Percentiles rank a stretch among this genome's conserved stretches.
phyloP scores from a whole-genome alignment of 2,888 invertebrate genomes.

The Acanthacorydalis orientalis region DNA sequence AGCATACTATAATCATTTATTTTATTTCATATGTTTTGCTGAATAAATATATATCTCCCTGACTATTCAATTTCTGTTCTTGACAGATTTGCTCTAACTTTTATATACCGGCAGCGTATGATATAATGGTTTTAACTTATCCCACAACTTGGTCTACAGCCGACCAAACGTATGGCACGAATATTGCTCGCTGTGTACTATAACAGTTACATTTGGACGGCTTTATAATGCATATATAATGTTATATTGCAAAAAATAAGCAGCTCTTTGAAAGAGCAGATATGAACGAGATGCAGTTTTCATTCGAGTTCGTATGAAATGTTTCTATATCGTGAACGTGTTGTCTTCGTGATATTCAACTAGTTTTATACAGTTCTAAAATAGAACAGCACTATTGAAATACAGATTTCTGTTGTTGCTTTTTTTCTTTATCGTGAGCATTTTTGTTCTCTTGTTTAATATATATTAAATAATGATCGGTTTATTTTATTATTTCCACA shows the following conservation, averaged over 20 bases:
- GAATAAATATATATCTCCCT: conserved; percentile 9
- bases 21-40: conserved; percentile 18
- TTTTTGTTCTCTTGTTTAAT: too few relatives aligned
- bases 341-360: too few relatives aligned
- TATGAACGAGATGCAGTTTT: too few relatives aligned
- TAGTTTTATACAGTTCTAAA: too few relatives aligned
- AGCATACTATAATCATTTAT: conserved; percentile 4
- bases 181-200: conserved; percentile 15
- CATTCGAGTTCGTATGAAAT: too few relatives aligned
- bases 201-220: conserved; percentile 16
- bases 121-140: conserved; percentile 6
- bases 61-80: conserved; percentile 9
- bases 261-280: neutral
- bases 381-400: too few relatives aligned
- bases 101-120: conserved; percentile 3
- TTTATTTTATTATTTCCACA: too few relatives aligned
- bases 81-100: conserved; percentile 24
- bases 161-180: conserved; percentile 19
- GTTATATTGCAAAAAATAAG: conserved; percentile 26
- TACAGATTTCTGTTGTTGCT: too few relatives aligned
- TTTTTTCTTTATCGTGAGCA: too few relatives aligned
- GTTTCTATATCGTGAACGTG: too few relatives aligned
- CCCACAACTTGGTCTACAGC: conserved; percentile 12
- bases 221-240: conserved; percentile 31
- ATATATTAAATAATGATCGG: too few relatives aligned